Base-by-base conservation (phyloP, 2,888 invertebrate species). In the Acholoe squamosa region DNA sequence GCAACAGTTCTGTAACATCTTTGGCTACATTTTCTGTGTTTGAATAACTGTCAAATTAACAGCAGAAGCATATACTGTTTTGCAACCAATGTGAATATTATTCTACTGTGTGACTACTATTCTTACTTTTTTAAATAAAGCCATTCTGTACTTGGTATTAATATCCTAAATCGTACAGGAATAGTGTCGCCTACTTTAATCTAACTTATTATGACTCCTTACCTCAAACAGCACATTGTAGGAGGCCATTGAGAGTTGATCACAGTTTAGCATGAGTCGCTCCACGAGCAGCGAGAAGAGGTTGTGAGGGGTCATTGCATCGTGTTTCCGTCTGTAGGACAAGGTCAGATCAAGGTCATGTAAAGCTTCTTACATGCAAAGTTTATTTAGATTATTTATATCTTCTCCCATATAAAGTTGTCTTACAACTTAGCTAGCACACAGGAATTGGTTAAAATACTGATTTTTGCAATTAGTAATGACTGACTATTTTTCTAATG, bases 241-340 rank as follows among this genome's bases (percentile, higher is more conserved):
- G 0, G 98, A 99, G 88, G 99, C 98, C 96, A 99, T 97, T 89
- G 99, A 97, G 90, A 99, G 97, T 16, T 97, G 98, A 95, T 98
- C 98, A 95, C 98, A 98, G 95, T 98, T 98, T 91, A 98, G 96
- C 93, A 98, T 96, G 94, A 99, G 97, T 93, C 99, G 97, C 95
- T 99, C 99, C 56, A 99, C 98, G 94, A 99, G 97, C 94, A 99
- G 96, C 43, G 99, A 99, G 97, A 99, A 99, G 95, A 99, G 97
- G 97, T 99, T 99, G 96, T 99, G 98, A 0, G 99, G 99, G 93
- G 98, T 98, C 99, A 99, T 99, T 90, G 99, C 98, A 96, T 99
- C 99, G 96, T 99, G 99, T 96, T 99, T 99, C 94, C 99, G 97
- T 96, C 98, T 99, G 96, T 22, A 94, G 94, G 33, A 67, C 61